Conservation (phyloP, 2,797 vertebrate species). For the Cuculus canorus region DNA sequence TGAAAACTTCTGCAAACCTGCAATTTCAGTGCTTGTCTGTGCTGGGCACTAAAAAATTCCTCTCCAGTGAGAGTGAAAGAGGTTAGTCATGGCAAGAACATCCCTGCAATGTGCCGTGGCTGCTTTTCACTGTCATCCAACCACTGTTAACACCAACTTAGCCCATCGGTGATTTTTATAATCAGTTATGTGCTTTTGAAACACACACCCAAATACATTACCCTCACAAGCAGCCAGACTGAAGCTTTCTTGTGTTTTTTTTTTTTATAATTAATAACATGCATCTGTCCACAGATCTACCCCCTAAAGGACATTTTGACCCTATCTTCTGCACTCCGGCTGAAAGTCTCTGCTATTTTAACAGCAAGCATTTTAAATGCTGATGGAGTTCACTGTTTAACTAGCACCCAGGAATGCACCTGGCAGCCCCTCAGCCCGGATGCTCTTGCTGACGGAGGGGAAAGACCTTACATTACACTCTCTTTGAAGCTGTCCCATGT, state of each 20-base stretch:
- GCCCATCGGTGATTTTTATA: slow-evolving; percentile 24
- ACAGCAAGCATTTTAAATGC: neutral
- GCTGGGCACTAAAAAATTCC: slow-evolving; percentile 63
- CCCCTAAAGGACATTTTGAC: neutral
- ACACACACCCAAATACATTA: neutral
- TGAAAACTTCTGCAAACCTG: slow-evolving; percentile 40
- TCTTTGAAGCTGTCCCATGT: neutral
- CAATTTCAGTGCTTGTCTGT: slow-evolving; percentile 44
- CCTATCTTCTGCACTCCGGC: neutral
- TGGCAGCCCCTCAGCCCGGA: neutral
- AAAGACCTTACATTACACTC: neutral
- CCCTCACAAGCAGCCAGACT: neutral
- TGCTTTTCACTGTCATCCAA: slow-evolving; percentile 51
- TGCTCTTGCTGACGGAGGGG: rapidly evolving
- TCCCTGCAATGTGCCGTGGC: slow-evolving; percentile 54
- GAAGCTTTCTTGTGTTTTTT: neutral
- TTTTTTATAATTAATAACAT: neutral
- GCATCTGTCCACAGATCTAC: neutral
- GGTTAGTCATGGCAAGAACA: slow-evolving; percentile 63
- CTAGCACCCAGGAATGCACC: neutral
- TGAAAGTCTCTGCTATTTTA: neutral
- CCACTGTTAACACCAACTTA: slow-evolving; percentile 9
- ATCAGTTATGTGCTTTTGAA: slow-evolving; percentile 38
- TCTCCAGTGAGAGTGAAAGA: neutral
- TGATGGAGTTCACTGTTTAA: neutral